A percentile compares a stretch with the other conserved stretches of the same genome.
phyloP scores from a whole-genome alignment of 2,888 invertebrate species.

The Philaethria dido region DNA sequence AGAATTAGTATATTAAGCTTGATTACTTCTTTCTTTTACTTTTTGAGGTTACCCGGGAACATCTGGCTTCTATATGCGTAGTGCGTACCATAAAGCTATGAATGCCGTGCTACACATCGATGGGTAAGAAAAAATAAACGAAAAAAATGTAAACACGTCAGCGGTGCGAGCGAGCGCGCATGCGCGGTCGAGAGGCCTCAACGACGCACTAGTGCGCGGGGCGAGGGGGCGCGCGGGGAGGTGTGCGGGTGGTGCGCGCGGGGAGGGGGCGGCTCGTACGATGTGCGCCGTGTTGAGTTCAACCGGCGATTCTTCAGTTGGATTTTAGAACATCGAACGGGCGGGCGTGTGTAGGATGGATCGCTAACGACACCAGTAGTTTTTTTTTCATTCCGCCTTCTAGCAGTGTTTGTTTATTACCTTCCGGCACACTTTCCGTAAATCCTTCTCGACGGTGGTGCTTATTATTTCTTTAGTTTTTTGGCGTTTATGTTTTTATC shows the following conservation, averaged over 20 bases:
- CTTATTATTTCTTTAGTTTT: slow-evolving; percentile 62
- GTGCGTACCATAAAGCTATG: slow-evolving; percentile 40
- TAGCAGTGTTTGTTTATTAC: slow-evolving; percentile 80
- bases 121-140: slow-evolving; percentile 61
- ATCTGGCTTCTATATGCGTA: slow-evolving; percentile 45
- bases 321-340: slow-evolving; percentile 83
- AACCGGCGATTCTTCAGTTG: slow-evolving; percentile 70
- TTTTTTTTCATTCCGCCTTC: slow-evolving; percentile 84
- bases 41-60: slow-evolving; percentile 42
- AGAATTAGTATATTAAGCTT: slow-evolving; percentile 13
- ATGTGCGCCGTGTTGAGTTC: slow-evolving; percentile 58
- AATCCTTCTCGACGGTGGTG: slow-evolving; percentile 81
- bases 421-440: slow-evolving; percentile 75
- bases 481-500: slow-evolving; percentile 67
- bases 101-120: slow-evolving; percentile 42
- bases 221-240: slow-evolving; percentile 50
- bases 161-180: slow-evolving; percentile 73
- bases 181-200: slow-evolving; percentile 69
- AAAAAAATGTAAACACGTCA: slow-evolving; percentile 82
- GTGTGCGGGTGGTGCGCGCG: slow-evolving; percentile 30
- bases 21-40: slow-evolving; percentile 27
- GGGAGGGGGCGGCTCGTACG: slow-evolving; percentile 51
- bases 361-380: slow-evolving; percentile 84
- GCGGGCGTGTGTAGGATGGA: slow-evolving; percentile 83
- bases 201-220: slow-evolving; percentile 52